Percentiles rank a stretch among this genome's conserved stretches.
phyloP scores from a whole-genome alignment of 2,113 vertebrate species.

The Acrocephalus arundinaceus region DNA sequence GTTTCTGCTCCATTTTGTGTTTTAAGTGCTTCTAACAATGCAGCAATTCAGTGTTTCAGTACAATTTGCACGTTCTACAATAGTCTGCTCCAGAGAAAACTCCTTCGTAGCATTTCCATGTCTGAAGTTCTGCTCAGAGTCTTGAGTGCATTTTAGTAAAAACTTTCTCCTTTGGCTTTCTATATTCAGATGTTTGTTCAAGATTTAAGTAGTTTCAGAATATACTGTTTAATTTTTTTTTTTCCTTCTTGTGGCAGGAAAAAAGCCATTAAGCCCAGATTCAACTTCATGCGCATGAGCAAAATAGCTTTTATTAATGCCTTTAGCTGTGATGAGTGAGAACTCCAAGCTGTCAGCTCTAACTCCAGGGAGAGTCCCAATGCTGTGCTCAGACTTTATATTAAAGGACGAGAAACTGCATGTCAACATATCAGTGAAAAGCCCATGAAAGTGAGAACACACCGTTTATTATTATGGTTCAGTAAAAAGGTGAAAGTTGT shows the following conservation, averaged over 20 bases:
- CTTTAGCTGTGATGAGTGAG: not conserved
- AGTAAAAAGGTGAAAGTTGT: not conserved
- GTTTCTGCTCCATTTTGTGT: slow-evolving; percentile 7
- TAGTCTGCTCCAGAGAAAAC: slow-evolving; percentile 15
- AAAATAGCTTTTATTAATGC: slow-evolving; percentile 1
- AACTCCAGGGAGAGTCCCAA: not conserved
- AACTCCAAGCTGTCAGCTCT: not conserved
- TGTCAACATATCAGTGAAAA: not conserved
- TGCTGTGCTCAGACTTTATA: not conserved
- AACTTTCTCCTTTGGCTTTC: not conserved
- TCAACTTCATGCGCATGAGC: not conserved
- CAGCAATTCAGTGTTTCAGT: slow-evolving; percentile 19
- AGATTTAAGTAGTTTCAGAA: not conserved
- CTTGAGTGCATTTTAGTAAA: not conserved
- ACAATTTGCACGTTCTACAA: slow-evolving; percentile 16
- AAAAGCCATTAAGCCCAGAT: not conserved
- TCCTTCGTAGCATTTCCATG: not conserved
- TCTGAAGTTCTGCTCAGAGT: not conserved
- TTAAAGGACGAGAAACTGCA: not conserved
- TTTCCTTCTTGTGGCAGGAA: not conserved
- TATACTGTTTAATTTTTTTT: not conserved
- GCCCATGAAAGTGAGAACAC: not conserved
- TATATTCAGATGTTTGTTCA: not conserved
- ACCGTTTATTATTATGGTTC: not conserved
- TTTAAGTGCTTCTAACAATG: slow-evolving; percentile 37